Evolutionary conservation across 1,140 invertebrate genomes (phyloP), one percentile per base, ranked within the genome.

Genomic region (Drosophila equinoxialis): DNA sequence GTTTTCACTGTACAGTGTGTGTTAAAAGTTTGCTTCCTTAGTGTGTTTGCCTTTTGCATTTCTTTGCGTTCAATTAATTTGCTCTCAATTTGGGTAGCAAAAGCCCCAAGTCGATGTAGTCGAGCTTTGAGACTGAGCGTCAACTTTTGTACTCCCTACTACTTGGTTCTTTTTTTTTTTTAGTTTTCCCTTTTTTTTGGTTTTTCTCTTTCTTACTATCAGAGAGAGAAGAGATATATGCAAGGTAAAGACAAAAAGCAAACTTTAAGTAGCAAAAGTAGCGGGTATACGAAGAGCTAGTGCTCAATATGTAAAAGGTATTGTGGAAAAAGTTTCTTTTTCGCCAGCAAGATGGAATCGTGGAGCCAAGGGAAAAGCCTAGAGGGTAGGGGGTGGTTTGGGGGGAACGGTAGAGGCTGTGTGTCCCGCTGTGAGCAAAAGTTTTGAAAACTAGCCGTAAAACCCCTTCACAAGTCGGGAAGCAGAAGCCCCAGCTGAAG

Each of bases 11-110:
- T 59, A 39, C 45, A 10, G 8, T 51, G 17, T 10, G 20, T 8
- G 20, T 6, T 30, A 59, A 59, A 20, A 37, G 14, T 59, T 20
- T 59, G 20, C 8, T 59, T 3, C 37, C 61, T 33, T 17, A 3
- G 54, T 55, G 64, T 89, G 84, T 89, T 89, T 89, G 65, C 84
- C 81, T 84, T 79, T 77, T 83, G 81, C 80, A 76, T 89, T 76
- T 89, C 77, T 80, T 84, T 89, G 80, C 84, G 84, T 89, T 89
- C 84, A 89, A 89, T 89, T 89, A 89, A 89, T 89, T 89, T 89
- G 84, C 84, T 77, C 80, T 75, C 84, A 89, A 84, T 84, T 89
- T 84, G 84, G 77, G 72, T 80, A 66, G 83, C 67, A 74, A 76
- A 69, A 60, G 65, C 64, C 54, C 54, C 64, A 74, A 68, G 74